Percentiles rank a stretch among this genome's conserved stretches.
Evolutionary conservation across 1,140 invertebrate species (phyloP).

Genomic region (Telenomus remus): DNA sequence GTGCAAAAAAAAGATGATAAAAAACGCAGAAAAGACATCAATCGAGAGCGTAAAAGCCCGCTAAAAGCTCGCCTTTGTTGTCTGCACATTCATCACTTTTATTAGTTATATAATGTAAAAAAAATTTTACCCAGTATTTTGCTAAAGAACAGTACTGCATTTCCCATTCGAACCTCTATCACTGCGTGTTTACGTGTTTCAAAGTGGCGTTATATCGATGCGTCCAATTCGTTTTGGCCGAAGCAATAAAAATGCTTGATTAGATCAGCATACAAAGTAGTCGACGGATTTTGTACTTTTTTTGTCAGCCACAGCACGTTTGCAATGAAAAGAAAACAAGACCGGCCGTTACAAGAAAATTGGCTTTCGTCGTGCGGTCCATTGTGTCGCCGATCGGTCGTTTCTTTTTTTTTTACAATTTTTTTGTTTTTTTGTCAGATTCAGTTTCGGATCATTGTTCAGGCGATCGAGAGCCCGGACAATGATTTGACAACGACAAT

Average conservation of each 20-base stretch:
- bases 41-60: constrained; percentile 7
- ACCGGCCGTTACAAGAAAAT: constrained; percentile 32
- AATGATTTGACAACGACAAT: constrained; percentile 22
- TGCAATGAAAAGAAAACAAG: constrained; percentile 23
- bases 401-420: constrained; percentile 26
- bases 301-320: constrained; percentile 3
- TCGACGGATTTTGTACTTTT: constrained; percentile 8
- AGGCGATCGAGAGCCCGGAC: constrained; percentile 20
- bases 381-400: constrained; percentile 26
- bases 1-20: constrained; percentile 5
- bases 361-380: constrained; percentile 24
- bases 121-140: neutral
- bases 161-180: neutral
- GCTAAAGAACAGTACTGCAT: neutral
- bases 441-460: constrained; percentile 37
- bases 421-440: constrained; percentile 13
- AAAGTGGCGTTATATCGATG: neutral
- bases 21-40: constrained; percentile 3
- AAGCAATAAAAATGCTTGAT: constrained; percentile 12
- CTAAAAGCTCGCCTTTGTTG: constrained; percentile 15
- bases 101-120: constrained; percentile 9
- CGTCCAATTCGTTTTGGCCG: constrained; percentile 9
- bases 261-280: constrained; percentile 20
- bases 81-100: constrained; percentile 12
- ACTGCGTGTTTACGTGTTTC: neutral